Conservation (phyloP, 2,797 vertebrate genomes). For the Acanthornis magna region DNA sequence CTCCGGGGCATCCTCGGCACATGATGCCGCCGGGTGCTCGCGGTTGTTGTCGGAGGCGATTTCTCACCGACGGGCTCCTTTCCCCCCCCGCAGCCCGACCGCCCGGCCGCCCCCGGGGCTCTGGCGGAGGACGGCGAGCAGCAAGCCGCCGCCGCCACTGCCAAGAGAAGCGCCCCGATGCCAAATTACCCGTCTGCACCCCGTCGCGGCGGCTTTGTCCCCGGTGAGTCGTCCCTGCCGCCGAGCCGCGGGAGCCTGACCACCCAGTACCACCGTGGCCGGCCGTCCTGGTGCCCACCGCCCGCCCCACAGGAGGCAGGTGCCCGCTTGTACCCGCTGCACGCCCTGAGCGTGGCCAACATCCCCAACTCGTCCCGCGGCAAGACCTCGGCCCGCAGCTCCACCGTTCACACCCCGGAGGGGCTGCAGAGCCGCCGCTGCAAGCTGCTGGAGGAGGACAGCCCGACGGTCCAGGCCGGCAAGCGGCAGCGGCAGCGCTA, state of each 20-base stretch:
- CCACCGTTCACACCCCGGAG: background rate
- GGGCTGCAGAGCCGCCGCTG: constrained; percentile 73
- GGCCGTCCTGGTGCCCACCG: background rate
- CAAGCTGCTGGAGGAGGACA: constrained; percentile 79
- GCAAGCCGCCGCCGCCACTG: background rate
- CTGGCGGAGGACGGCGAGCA: background rate
- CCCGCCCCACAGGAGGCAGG: constrained; percentile 38
- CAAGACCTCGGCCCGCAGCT: background rate
- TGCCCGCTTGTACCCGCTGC: constrained; percentile 60
- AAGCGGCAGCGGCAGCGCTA: constrained; percentile 80
- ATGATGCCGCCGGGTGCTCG: rapidly evolving
- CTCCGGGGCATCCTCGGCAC: background rate
- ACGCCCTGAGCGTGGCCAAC: constrained; percentile 35
- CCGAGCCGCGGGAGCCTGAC: background rate
- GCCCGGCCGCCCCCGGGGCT: background rate
- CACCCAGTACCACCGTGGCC: background rate
- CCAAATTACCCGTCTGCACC: constrained; percentile 15
- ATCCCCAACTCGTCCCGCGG: background rate
- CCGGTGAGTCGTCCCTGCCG: background rate
- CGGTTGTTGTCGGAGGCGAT: rapidly evolving
- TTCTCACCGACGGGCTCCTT: background rate
- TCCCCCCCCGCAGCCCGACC: constrained; percentile 38
- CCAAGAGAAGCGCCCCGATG: constrained; percentile 31
- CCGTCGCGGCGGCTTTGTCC: background rate
- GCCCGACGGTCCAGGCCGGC: background rate